Conservation (phyloP, 2,888 invertebrate species). For the Phaedon cochleariae region DNA sequence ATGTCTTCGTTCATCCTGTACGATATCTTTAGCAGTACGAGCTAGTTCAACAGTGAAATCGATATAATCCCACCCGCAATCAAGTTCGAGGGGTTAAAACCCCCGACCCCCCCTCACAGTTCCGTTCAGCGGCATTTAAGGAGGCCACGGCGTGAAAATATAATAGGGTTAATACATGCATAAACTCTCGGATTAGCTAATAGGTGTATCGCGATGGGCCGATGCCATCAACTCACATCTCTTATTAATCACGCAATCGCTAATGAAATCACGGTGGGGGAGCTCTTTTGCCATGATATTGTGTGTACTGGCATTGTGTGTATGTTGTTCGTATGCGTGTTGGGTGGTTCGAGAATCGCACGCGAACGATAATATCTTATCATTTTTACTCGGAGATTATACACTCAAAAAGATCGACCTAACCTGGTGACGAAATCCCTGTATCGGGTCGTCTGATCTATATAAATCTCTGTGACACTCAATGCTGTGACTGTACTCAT, state of each 20-base stretch:
- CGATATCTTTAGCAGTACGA: no score
- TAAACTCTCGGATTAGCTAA: conserved; percentile 28
- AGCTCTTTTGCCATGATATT: conserved; percentile 21
- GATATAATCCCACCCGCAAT: no score
- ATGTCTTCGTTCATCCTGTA: no score
- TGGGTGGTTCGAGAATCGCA: conserved; percentile 24
- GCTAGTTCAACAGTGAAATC: no score
- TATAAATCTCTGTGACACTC: no score
- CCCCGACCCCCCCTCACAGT: not conserved
- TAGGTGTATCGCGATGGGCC: conserved; percentile 27
- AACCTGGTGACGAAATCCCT: no score
- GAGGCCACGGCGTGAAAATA: conserved; percentile 16
- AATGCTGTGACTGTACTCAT: no score
- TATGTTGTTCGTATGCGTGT: conserved; percentile 25
- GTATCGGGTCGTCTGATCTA: no score
- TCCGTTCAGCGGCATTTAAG: not conserved
- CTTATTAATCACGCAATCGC: conserved; percentile 33
- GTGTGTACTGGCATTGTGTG: conserved; percentile 14
- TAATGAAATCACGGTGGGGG: conserved; percentile 33
- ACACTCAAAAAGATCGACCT: not conserved
- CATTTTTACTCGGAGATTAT: not conserved
- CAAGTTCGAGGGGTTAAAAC: not conserved
- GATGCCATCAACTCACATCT: conserved; percentile 22
- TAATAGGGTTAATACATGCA: conserved; percentile 30
- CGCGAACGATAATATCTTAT: conserved; percentile 30